Evolutionary conservation across 2,888 invertebrate species (phyloP).

Genomic region (Gymnosoma rotundatum): DNA sequence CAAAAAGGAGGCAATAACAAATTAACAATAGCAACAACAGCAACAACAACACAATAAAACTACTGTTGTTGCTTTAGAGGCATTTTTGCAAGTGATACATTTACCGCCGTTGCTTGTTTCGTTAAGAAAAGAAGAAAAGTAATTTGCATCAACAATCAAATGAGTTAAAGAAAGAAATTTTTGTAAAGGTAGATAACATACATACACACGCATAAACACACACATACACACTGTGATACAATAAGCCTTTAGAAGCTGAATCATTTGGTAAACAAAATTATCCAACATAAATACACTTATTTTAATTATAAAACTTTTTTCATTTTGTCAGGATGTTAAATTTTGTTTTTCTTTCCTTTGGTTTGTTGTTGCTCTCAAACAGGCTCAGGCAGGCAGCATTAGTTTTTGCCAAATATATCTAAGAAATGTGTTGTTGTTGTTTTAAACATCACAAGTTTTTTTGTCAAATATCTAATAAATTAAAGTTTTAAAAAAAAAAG

Average conservation of each 20-base stretch:
- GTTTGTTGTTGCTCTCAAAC: constrained; percentile 21
- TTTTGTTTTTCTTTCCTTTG: constrained; percentile 32
- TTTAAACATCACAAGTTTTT: no score
- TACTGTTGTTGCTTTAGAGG: neutral
- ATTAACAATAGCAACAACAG: constrained; percentile 6
- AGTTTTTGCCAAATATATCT: no score
- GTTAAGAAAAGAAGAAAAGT: constrained; percentile 8
- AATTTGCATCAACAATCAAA: constrained; percentile 50
- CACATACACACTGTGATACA: neutral
- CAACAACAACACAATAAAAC: constrained; percentile 15
- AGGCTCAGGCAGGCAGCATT: neutral
- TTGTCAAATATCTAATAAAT: no score
- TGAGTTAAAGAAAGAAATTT: neutral
- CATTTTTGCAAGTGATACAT: constrained; percentile 13
- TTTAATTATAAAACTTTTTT: constrained; percentile 73
- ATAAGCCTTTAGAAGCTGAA: neutral
- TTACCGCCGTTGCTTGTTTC: constrained; percentile 15
- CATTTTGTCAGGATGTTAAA: constrained; percentile 47
- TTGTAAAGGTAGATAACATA: constrained; percentile 21
- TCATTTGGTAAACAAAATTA: constrained; percentile 44
- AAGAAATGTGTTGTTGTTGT: no score
- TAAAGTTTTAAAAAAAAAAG: no score
- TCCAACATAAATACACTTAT: constrained; percentile 67
- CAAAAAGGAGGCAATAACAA: constrained; percentile 18
- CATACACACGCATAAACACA: neutral